phyloP scores from a whole-genome alignment of 2,888 invertebrate species.

The Crematogaster levior region DNA sequence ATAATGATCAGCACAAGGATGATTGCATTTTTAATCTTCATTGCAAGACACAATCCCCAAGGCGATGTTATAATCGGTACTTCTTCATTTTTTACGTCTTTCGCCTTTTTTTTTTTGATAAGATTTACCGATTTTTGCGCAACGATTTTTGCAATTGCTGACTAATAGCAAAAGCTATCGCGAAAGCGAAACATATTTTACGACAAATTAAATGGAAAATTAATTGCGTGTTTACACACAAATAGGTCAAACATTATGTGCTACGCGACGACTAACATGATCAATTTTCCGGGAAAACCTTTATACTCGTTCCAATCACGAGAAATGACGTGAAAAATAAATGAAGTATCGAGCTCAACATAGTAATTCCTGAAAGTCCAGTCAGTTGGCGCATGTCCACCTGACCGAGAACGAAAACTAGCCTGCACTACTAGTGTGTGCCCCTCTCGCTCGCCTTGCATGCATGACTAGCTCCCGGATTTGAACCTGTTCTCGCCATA shows the following conservation, averaged over 20 bases:
- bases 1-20: conserved; percentile 65
- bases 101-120: neutral
- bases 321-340: conserved; percentile 75
- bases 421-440: conserved; percentile 84
- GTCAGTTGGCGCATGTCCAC: conserved; percentile 85
- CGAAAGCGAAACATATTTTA: neutral
- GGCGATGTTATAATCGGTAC: conserved; percentile 74
- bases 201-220: neutral
- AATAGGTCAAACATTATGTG: neutral
- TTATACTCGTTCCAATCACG: neutral
- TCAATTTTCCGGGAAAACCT: conserved; percentile 4
- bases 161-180: neutral
- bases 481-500: conserved; percentile 68
- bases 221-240: neutral
- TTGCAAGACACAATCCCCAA: conserved; percentile 60
- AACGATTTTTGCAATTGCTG: neutral
- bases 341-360: conserved; percentile 76
- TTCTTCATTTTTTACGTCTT: conserved; percentile 78
- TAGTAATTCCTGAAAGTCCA: conserved; percentile 72
- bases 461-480: conserved; percentile 78
- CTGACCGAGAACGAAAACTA: conserved; percentile 81
- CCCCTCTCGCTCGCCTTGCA: conserved; percentile 78
- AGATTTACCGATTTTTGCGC: too few relatives aligned
- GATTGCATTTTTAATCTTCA: conserved; percentile 71
- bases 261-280: conserved; percentile 6